Evolutionary conservation across 92 coral and sea anemone species (phyloP).

Genomic region (Phenganax marumi): DNA sequence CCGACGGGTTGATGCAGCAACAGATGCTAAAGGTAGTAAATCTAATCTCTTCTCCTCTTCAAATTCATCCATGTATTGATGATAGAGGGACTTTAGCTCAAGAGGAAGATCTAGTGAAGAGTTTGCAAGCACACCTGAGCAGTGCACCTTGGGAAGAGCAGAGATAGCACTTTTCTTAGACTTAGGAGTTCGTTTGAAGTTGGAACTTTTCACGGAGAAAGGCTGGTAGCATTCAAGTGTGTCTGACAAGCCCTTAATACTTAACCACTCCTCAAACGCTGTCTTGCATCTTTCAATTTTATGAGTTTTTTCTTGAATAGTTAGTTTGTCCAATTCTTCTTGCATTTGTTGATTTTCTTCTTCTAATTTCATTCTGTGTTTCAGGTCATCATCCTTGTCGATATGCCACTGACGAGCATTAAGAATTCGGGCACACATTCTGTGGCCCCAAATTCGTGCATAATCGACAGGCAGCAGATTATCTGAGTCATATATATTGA

Average conservation of each 20-base stretch:
- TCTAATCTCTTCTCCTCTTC: conserved; percentile 83
- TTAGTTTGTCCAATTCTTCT: conserved; percentile 70
- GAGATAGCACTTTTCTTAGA: conserved; percentile 62
- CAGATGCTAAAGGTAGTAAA: conserved; percentile 82
- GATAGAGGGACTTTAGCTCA: conserved; percentile 50
- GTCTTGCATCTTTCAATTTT: conserved; percentile 73
- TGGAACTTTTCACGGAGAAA: conserved; percentile 56
- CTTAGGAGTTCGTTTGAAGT: conserved; percentile 55
- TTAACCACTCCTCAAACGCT: conserved; percentile 83
- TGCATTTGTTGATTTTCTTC: conserved; percentile 60
- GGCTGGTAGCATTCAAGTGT: conserved; percentile 84
- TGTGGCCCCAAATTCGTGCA: conserved; percentile 93
- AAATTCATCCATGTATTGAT: conserved; percentile 49
- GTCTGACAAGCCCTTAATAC: conserved; percentile 70
- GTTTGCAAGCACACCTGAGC: conserved; percentile 15
- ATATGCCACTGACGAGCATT: conserved; percentile 89
- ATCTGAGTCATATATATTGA: conserved; percentile 67
- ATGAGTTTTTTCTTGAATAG: conserved; percentile 56
- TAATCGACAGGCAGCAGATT: conserved; percentile 83
- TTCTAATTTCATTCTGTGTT: conserved; percentile 63
- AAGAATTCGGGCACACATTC: conserved; percentile 81
- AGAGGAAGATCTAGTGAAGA: conserved; percentile 68
- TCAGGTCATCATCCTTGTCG: conserved; percentile 74
- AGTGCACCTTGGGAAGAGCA: conserved; percentile 31
- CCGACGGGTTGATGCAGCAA: conserved; percentile 75